Evolutionary conservation across 2,888 invertebrate species (phyloP).

Genomic region (Lasioglossum morio): DNA sequence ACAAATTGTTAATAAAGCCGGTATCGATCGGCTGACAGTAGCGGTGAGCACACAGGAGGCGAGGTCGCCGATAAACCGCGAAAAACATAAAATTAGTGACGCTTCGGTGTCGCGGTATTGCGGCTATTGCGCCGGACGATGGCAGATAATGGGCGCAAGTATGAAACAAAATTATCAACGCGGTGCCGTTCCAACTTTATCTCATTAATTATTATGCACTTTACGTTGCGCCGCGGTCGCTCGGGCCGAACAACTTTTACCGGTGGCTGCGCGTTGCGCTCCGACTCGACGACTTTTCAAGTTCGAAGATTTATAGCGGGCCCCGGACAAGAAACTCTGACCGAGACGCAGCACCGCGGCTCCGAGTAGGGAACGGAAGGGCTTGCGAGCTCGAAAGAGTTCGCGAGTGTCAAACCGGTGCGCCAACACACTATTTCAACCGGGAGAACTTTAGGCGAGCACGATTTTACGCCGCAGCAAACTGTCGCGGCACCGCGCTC

Average conservation of each 20-base stretch:
- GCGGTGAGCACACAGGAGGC: background rate
- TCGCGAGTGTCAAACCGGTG: conserved; percentile 41
- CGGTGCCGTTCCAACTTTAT: conserved; percentile 45
- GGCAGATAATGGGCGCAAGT: conserved; percentile 54
- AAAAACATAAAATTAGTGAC: conserved; percentile 44
- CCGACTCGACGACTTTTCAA: conserved; percentile 68
- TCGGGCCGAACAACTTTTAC: conserved; percentile 48
- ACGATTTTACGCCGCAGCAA: conserved; percentile 76
- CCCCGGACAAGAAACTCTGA: conserved; percentile 39
- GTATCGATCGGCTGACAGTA: conserved; percentile 11
- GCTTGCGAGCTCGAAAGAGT: conserved; percentile 43
- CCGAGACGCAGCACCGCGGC: conserved; percentile 4
- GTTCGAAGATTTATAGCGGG: conserved; percentile 72
- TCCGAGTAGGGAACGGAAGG: conserved; percentile 12
- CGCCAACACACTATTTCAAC: conserved; percentile 69
- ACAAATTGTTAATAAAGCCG: conserved; percentile 25
- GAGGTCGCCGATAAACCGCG: conserved; percentile 10
- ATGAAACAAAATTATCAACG: conserved; percentile 59
- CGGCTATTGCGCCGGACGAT: conserved; percentile 46
- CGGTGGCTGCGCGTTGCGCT: conserved; percentile 52
- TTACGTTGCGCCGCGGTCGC: conserved; percentile 39
- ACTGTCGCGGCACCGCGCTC: conserved; percentile 69
- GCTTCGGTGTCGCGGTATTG: conserved; percentile 36
- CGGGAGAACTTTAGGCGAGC: conserved; percentile 74
- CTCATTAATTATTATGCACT: conserved; percentile 62